A percentile compares a stretch with the other conserved stretches of the same genome.
Conservation (phyloP, 2,888 invertebrate genomes). For the Apantesis nais region DNA sequence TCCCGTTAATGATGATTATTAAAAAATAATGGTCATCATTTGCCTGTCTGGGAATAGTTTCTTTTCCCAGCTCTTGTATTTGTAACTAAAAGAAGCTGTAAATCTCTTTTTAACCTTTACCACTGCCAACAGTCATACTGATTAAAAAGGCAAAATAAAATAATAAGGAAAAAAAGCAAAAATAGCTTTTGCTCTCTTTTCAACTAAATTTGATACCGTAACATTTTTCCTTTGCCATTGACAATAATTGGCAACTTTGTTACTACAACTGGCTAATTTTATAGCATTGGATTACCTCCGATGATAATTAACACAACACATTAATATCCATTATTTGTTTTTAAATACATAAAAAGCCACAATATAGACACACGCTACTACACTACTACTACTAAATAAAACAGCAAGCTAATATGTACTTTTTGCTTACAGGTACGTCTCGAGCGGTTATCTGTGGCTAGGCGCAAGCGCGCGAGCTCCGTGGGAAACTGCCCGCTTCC, state of each 20-base stretch:
- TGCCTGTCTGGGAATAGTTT: too few relatives aligned
- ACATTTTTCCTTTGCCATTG: not conserved
- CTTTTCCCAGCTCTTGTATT: too few relatives aligned
- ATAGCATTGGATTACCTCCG: not conserved
- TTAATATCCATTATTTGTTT: not conserved
- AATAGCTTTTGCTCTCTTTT: not conserved
- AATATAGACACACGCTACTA: not conserved
- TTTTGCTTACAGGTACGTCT: slow-evolving; percentile 52
- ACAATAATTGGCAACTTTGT: not conserved
- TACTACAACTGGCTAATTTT: not conserved
- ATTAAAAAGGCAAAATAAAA: not conserved
- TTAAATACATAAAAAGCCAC: not conserved
- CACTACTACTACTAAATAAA: slow-evolving; percentile 11
- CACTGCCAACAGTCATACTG: not conserved
- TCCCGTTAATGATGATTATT: not conserved
- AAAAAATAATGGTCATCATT: too few relatives aligned
- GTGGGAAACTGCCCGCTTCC: slow-evolving; percentile 59
- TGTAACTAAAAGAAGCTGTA: too few relatives aligned
- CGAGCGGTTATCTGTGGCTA: slow-evolving; percentile 32
- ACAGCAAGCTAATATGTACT: slow-evolving; percentile 33
- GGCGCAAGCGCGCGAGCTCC: slow-evolving; percentile 53
- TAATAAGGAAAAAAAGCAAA: not conserved
- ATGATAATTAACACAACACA: not conserved
- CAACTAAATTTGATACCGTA: not conserved
- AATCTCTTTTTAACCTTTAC: not conserved